Conservation (phyloP, 1,140 invertebrate species). For the Drosophila athabasca region DNA sequence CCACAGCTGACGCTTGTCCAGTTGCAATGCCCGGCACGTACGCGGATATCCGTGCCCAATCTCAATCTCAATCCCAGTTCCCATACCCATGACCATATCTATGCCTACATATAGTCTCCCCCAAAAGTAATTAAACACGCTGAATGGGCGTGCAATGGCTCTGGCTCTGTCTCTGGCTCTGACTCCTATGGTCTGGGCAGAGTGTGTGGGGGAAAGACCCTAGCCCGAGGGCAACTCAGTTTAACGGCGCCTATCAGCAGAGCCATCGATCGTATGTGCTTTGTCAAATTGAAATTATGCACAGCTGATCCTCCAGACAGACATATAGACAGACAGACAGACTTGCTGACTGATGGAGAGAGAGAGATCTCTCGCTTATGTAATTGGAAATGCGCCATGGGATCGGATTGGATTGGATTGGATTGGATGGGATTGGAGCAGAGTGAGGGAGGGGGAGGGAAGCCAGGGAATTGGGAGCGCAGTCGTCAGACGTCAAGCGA, state of each 20-base stretch:
- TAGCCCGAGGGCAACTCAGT: slow-evolving; percentile 57
- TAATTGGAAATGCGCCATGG: slow-evolving; percentile 50
- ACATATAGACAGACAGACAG: slow-evolving; percentile 63
- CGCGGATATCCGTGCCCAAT: slow-evolving; percentile 79
- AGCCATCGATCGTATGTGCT: slow-evolving; percentile 75
- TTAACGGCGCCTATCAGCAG: slow-evolving; percentile 67
- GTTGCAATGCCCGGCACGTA: slow-evolving; percentile 68
- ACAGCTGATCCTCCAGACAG: slow-evolving; percentile 64
- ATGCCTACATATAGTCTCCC: slow-evolving; percentile 33
- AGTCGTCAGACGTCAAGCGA: slow-evolving; percentile 33
- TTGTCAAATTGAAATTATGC: slow-evolving; percentile 80
- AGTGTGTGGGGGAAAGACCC: slow-evolving; percentile 26
- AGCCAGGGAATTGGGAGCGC: slow-evolving; percentile 33
- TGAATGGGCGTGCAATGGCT: slow-evolving; percentile 36
- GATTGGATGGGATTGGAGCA: slow-evolving; percentile 24
- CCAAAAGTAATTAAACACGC: slow-evolving; percentile 63
- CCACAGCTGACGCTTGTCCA: slow-evolving; percentile 24
- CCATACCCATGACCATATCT: slow-evolving; percentile 36
- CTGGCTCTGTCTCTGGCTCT: not conserved
- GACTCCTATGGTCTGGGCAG: not conserved
- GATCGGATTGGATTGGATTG: slow-evolving; percentile 26
- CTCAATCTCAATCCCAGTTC: slow-evolving; percentile 60
- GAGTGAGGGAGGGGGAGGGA: not conserved
- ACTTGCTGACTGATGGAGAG: not conserved
- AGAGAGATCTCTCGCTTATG: slow-evolving; percentile 60